Evolutionary conservation across 2,797 vertebrate genomes (phyloP).

Genomic region (Kryptolebias ocellatus): DNA sequence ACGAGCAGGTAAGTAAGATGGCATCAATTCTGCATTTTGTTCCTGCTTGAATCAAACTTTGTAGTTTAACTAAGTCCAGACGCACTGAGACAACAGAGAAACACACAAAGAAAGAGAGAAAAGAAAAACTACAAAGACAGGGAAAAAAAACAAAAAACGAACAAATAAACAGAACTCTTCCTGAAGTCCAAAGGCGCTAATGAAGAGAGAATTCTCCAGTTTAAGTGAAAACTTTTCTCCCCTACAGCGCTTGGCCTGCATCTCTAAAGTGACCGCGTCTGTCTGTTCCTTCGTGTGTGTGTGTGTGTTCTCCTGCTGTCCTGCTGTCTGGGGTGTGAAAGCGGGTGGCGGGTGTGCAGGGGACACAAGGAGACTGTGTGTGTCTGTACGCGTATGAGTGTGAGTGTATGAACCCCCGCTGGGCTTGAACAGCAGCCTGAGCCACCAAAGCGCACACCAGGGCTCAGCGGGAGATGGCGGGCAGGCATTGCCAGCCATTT

Average conservation of each 20-base stretch:
- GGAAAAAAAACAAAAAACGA: constrained; percentile 48
- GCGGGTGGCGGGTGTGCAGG: constrained; percentile 82
- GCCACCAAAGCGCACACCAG: constrained; percentile 87
- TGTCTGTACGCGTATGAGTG: constrained; percentile 58
- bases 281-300: constrained; percentile 85
- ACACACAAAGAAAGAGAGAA: constrained; percentile 66
- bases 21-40: constrained; percentile 35
- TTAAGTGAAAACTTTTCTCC: constrained; percentile 87
- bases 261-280: constrained; percentile 89
- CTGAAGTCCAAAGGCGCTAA: constrained; percentile 83
- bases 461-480: constrained; percentile 86
- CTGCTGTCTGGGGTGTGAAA: constrained; percentile 89
- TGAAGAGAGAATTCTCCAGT: constrained; percentile 82
- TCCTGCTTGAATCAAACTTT: constrained; percentile 68
- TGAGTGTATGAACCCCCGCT: constrained; percentile 82
- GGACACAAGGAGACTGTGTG: constrained; percentile 83
- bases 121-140: constrained; percentile 72
- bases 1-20: constrained; percentile 52
- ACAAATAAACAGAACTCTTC: constrained; percentile 79
- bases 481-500: constrained; percentile 87
- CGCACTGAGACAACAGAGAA: constrained; percentile 64
- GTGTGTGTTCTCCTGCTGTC: constrained; percentile 85
- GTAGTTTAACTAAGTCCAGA: constrained; percentile 65
- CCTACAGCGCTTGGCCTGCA: constrained; percentile 85
- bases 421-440: constrained; percentile 88